Evolutionary conservation across 2,113 vertebrate species (phyloP), one percentile per base, ranked within the genome.

Genomic region (Corythornis cristatus): DNA sequence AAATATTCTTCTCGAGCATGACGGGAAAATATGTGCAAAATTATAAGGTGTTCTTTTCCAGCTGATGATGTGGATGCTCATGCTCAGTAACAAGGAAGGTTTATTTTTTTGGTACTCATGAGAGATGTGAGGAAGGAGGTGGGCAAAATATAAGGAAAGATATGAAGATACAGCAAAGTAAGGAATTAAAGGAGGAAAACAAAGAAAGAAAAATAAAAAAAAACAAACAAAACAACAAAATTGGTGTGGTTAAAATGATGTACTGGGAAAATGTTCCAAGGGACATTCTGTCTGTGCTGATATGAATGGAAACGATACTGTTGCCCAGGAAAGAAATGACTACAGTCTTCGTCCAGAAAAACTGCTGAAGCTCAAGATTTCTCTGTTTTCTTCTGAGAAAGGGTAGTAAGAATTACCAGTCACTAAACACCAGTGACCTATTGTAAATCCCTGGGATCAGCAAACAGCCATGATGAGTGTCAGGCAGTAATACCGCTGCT

Each of bases 381-480:
- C 45, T 93, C 15, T 0, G 0, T 54, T 73, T 93, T 65, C 66
- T 65, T 90, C 37, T 48, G 72, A 80, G 67, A 94, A 92, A 89
- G 31, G 16, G 8, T 83, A 51, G 81, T 89, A 95, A 91, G 53
- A 89, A 46, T 70, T 85, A 91, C 82, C 5, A 11, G 60, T 60
- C 12, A 26, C 75, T 91, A 93, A 96, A 80, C 71, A 91, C 40
- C 48, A 70, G 21, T 86, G 83, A 86, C 87, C 43, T 85, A n/a
- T n/a, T 92, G 60, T 67, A 95, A 95, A 96, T 93, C 81, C 56
- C 50, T 51, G 56, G 80, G 71, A 91, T 79, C 62, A 93, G 51
- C 74, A 83, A 67, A 54, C 19, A 73, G 9, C 42, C 46, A 43
- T 64, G 71, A 75, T 77, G 74, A 91, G 78, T 87, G 78, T 76